These are phyloP conservation scores for Abramis brama DNA, from an alignment of 2,113 vertebrate species.

Conservation along the genomic window DNA sequence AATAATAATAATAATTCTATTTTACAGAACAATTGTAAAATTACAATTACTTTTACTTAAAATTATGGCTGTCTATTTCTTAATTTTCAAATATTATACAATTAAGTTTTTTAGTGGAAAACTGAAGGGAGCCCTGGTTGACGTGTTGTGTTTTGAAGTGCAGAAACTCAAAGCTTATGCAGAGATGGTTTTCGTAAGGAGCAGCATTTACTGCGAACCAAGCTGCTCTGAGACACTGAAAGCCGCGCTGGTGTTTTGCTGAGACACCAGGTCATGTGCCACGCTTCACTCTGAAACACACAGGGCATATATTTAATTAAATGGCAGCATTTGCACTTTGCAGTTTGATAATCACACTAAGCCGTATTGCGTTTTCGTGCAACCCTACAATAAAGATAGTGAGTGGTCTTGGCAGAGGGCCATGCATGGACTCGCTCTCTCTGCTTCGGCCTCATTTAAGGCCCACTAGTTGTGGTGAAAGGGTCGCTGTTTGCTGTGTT, in stretches of 20 bases:
- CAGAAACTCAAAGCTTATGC: background rate
- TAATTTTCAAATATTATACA: background rate
- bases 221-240: background rate
- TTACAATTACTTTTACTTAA: background rate
- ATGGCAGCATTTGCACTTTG: background rate
- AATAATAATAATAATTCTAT: too few species aligned
- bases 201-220: background rate
- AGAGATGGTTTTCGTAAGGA: background rate
- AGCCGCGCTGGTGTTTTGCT: too few species aligned
- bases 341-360: background rate
- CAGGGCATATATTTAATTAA: background rate
- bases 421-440: conserved; percentile 43
- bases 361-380: background rate
- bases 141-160: background rate
- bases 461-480: conserved; percentile 76
- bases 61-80: background rate
- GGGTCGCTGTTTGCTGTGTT: conserved; percentile 67
- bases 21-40: background rate
- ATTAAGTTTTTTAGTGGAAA: background rate
- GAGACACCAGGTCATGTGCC: too few species aligned
- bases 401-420: conserved; percentile 50
- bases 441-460: conserved; percentile 69
- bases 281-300: background rate
- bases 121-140: background rate
- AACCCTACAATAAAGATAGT: conserved; percentile 70